Conservation (phyloP, 2,113 vertebrate species). For the Bubo blakistoni region DNA sequence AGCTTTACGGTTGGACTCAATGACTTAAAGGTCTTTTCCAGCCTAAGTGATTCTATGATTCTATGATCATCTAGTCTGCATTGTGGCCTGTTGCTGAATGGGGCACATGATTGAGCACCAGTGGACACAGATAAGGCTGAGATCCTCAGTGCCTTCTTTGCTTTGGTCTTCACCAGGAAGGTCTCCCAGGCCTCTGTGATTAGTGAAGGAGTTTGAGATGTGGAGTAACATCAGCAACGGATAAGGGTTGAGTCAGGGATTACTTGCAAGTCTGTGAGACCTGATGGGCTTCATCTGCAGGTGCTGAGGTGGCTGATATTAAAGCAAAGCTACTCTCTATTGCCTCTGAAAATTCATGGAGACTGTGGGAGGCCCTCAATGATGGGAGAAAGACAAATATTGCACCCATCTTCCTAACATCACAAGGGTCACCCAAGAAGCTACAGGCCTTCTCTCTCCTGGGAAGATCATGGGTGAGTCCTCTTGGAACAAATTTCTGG, state of each 20-base stretch:
- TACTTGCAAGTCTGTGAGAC: neutral
- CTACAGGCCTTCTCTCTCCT: neutral
- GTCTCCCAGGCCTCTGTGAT: neutral
- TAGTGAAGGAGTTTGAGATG: neutral
- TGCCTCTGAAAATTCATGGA: neutral
- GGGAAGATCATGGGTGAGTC: neutral
- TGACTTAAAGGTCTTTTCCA: neutral
- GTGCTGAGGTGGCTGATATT: neutral
- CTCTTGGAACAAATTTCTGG: neutral
- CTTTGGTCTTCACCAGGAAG: neutral
- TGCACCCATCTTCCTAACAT: neutral
- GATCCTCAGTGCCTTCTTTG: neutral
- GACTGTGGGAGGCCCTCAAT: neutral
- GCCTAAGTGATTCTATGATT: neutral
- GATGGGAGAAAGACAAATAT: neutral
- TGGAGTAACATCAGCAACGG: neutral
- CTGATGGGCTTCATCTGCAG: neutral
- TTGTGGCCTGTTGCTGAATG: neutral
- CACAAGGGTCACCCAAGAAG: neutral
- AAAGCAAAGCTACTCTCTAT: neutral
- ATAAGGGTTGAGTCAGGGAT: neutral
- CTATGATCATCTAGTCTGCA: fast-evolving
- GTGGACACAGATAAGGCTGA: neutral
- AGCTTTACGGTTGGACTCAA: neutral
- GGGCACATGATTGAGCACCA: fast-evolving